These are phyloP conservation scores for Sturnus vulgaris DNA, from an alignment of 2,113 vertebrate genomes.

Conservation along the genomic window DNA sequence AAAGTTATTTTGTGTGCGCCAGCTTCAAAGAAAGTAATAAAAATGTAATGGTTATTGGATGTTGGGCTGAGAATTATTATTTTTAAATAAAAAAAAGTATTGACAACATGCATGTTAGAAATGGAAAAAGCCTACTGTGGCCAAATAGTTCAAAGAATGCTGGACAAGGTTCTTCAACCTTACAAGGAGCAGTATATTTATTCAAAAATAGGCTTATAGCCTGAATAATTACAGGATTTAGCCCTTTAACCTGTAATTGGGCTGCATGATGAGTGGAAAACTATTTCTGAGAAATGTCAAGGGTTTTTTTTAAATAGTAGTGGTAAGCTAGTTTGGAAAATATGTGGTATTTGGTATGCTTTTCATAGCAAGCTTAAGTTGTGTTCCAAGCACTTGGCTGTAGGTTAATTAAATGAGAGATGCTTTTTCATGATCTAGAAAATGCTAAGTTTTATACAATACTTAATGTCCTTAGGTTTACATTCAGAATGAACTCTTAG, in stretches of 20 bases:
- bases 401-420: neutral
- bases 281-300: neutral
- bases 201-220: neutral
- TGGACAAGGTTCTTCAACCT: neutral
- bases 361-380: neutral
- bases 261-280: neutral
- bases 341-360: neutral
- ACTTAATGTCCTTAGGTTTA: neutral
- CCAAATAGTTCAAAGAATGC: neutral
- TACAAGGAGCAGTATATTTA: neutral
- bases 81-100: neutral
- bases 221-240: neutral
- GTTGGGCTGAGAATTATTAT: neutral
- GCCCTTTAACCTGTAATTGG: neutral
- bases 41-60: neutral
- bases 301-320: neutral
- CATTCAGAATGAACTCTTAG: neutral
- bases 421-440: neutral
- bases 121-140: neutral
- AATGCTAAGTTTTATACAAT: neutral
- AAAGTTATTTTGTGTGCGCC: neutral
- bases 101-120: neutral
- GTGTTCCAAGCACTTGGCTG: neutral
- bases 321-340: neutral
- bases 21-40: slow-evolving; percentile 35